Conservation (phyloP, 1,140 invertebrate species). For the Lepidotrigona ventralis region DNA sequence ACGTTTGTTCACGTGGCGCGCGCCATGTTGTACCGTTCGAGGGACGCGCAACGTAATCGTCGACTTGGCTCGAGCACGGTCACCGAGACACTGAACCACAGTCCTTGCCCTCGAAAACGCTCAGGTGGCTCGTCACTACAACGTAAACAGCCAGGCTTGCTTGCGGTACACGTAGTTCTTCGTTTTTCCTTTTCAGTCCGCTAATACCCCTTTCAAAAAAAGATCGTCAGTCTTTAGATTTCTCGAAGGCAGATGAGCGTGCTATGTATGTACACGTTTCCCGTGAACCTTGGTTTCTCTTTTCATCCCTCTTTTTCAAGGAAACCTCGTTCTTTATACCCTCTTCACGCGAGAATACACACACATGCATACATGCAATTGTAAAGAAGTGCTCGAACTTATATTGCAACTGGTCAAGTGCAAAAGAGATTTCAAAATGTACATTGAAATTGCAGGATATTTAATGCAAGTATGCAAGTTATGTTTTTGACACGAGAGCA, state of each 20-base stretch:
- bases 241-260: neutral
- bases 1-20: conserved; percentile 2
- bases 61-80: conserved; percentile 17
- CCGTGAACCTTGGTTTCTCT: too few relatives aligned
- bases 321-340: too few relatives aligned
- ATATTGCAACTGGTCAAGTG: too few relatives aligned
- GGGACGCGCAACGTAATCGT: neutral
- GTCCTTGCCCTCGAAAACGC: conserved; percentile 44
- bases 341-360: too few relatives aligned
- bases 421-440: too few relatives aligned
- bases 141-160: conserved; percentile 26
- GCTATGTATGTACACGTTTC: neutral
- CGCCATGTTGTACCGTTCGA: neutral
- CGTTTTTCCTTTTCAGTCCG: neutral
- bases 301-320: neutral
- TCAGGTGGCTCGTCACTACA: conserved; percentile 22
- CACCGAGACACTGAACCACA: conserved; percentile 29
- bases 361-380: too few relatives aligned
- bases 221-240: neutral
- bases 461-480: too few relatives aligned
- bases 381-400: too few relatives aligned
- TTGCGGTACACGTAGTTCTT: conserved; percentile 5
- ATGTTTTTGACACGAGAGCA: too few relatives aligned
- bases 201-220: neutral
- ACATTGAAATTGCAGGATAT: too few relatives aligned